A percentile compares a stretch with the other conserved stretches of the same genome.
These are phyloP conservation scores for Cosmorhoe ocellata DNA, from an alignment of 2,888 invertebrate genomes.

Conservation along the genomic window DNA sequence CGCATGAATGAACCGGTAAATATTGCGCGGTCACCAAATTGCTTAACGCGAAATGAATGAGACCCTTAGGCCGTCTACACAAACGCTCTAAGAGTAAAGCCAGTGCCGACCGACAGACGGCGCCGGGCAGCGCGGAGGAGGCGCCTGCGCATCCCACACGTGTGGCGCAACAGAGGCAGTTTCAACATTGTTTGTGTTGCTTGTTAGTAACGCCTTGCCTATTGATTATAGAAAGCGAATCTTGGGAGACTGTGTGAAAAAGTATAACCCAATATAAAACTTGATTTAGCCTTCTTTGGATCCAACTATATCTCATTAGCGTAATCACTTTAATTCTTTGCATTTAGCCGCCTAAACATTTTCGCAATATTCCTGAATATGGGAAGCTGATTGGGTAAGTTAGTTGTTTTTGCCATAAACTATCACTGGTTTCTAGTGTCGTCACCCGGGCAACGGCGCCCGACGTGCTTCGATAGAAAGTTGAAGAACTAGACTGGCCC, in stretches of 20 bases:
- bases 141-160: slow-evolving; percentile 79
- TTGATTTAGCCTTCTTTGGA: slow-evolving; percentile 46
- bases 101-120: slow-evolving; percentile 45
- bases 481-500: slow-evolving; percentile 74
- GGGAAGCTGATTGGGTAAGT: slow-evolving; percentile 35
- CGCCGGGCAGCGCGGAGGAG: slow-evolving; percentile 25
- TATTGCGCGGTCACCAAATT: slow-evolving; percentile 74
- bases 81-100: slow-evolving; percentile 46
- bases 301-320: slow-evolving; percentile 42
- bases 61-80: slow-evolving; percentile 67
- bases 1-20: slow-evolving; percentile 75
- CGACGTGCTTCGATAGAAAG: slow-evolving; percentile 73
- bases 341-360: slow-evolving; percentile 34
- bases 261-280: slow-evolving; percentile 33
- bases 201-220: slow-evolving; percentile 67
- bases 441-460: slow-evolving; percentile 59
- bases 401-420: slow-evolving; percentile 41
- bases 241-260: slow-evolving; percentile 46
- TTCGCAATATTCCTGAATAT: slow-evolving; percentile 33
- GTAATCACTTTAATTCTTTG: slow-evolving; percentile 38
- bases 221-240: slow-evolving; percentile 71
- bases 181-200: slow-evolving; percentile 74
- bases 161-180: slow-evolving; percentile 79
- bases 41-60: slow-evolving; percentile 80
- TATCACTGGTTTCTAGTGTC: slow-evolving; percentile 54